These are phyloP conservation scores for Morphnarchus princeps DNA, from an alignment of 2,113 vertebrate species.

Conservation along the genomic window DNA sequence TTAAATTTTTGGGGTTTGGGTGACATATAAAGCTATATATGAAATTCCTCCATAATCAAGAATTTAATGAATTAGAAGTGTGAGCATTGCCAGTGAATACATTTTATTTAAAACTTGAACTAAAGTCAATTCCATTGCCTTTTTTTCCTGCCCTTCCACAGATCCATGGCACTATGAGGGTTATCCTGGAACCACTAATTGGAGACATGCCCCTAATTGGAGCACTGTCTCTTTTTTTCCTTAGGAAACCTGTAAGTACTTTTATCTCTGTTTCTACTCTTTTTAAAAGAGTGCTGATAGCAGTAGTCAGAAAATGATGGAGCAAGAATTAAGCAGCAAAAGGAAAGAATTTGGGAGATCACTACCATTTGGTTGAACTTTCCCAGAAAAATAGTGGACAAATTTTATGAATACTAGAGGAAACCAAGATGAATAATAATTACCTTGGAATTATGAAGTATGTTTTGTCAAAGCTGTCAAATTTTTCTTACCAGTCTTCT, in stretches of 20 bases:
- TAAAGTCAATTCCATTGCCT: neutral
- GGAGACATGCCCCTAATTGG: constrained; percentile 96
- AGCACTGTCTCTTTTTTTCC: constrained; percentile 92
- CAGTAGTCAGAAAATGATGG: neutral
- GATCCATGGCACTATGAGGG: constrained; percentile 91
- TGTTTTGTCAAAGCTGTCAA: neutral
- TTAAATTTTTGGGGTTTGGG: neutral
- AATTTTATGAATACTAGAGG: neutral
- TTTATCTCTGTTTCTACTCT: neutral
- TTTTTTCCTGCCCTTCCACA: constrained; percentile 43
- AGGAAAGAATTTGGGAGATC: neutral
- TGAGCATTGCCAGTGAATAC: neutral
- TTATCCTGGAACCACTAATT: constrained; percentile 94
- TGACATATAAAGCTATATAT: neutral
- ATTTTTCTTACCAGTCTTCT: neutral
- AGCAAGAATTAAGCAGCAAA: neutral
- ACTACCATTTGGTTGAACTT: neutral
- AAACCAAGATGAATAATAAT: neutral
- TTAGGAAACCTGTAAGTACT: constrained; percentile 90
- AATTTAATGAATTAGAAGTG: neutral
- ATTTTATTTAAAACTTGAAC: neutral
- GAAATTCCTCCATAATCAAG: neutral
- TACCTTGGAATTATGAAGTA: neutral
- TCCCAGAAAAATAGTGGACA: neutral
- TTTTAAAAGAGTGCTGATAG: neutral